Evolutionary conservation across 2,888 invertebrate species (phyloP).

Genomic region (Sphinx pinastri): DNA sequence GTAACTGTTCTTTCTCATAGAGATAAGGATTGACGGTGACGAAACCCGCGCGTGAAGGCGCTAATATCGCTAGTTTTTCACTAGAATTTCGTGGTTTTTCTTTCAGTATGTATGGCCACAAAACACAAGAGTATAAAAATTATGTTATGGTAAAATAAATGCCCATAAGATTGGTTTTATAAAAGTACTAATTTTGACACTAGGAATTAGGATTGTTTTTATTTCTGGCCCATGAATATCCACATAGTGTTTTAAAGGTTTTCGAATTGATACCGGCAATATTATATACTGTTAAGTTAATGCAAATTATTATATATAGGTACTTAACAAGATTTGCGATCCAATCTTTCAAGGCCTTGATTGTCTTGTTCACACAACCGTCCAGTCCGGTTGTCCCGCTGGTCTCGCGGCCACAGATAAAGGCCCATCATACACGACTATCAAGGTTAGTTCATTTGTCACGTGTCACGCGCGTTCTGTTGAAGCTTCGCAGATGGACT

Average conservation of each 20-base stretch:
- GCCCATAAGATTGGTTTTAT: not conserved
- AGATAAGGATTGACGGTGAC: conserved; percentile 27
- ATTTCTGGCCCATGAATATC: no score
- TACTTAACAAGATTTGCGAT: no score
- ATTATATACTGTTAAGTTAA: no score
- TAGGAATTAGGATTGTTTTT: not conserved
- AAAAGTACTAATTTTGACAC: not conserved
- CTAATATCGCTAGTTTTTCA: conserved; percentile 39
- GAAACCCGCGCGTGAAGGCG: conserved; percentile 10
- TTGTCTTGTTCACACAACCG: no score
- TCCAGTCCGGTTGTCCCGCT: not conserved
- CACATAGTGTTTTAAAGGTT: no score
- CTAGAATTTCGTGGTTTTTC: conserved; percentile 46
- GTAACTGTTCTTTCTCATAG: conserved; percentile 22
- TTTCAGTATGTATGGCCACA: conserved; percentile 36
- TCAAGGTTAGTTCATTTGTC: conserved; percentile 71
- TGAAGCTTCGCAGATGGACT: conserved; percentile 72
- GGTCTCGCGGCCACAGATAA: conserved; percentile 21
- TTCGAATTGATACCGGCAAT: no score
- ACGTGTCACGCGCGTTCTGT: conserved; percentile 68
- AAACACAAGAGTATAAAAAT: not conserved
- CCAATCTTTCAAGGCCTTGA: no score
- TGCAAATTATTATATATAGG: no score
- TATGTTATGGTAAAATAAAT: not conserved
- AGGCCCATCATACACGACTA: conserved; percentile 47